These are phyloP conservation scores for Trachelipus rathkii DNA, from an alignment of 1,140 invertebrate genomes.

Conservation along the genomic window DNA sequence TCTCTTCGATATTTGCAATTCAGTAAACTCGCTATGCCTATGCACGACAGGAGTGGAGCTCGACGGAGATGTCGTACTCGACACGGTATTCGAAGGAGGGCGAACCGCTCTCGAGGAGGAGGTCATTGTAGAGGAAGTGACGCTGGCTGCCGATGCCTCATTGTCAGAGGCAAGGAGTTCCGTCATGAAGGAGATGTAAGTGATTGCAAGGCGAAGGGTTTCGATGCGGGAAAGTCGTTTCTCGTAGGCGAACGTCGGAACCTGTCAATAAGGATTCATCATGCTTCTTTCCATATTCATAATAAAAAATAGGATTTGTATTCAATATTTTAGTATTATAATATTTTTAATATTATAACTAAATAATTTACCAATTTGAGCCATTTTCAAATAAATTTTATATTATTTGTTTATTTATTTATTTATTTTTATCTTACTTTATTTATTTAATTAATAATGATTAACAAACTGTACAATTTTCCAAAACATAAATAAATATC, in stretches of 20 bases:
- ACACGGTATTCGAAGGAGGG: background rate
- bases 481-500: no score
- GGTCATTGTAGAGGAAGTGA: slow-evolving; percentile 28
- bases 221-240: slow-evolving; percentile 96
- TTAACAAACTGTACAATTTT: no score
- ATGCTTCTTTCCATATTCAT: no score
- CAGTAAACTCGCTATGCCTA: background rate
- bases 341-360: no score
- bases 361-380: no score
- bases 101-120: background rate
- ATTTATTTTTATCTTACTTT: no score
- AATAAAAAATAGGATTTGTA: no score
- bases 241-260: slow-evolving; percentile 98
- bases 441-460: no score
- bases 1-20: background rate
- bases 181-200: slow-evolving; percentile 96
- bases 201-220: slow-evolving; percentile 91
- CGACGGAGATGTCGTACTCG: background rate
- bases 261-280: slow-evolving; percentile 51
- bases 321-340: no score
- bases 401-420: no score
- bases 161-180: slow-evolving; percentile 63
- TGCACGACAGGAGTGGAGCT: background rate
- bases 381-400: no score
- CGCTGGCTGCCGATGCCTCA: slow-evolving; percentile 32